Evolutionary conservation across 1,140 invertebrate genomes (phyloP).

Genomic region (Drosophila ercepeae): DNA sequence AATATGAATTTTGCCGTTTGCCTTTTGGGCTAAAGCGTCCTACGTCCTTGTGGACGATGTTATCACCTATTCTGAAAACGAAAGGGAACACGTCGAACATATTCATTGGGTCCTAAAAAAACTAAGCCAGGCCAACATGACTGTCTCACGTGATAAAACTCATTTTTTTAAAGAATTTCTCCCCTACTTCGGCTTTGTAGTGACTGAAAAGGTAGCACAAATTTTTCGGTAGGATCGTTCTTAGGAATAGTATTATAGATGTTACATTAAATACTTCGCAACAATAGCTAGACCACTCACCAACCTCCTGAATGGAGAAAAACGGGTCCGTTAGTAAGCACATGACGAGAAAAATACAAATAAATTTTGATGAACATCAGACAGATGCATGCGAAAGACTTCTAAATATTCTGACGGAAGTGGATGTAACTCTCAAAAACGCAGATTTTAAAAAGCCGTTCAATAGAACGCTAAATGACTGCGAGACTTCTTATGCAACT

Average conservation of each 20-base stretch:
- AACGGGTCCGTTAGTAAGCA: neutral
- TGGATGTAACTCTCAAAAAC: too few species aligned
- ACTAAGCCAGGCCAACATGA: neutral
- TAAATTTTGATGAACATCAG: too few species aligned
- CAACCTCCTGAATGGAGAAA: neutral
- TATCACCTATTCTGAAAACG: neutral
- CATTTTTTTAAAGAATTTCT: neutral
- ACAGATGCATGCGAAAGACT: too few species aligned
- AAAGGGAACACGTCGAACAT: too few species aligned
- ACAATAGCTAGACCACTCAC: neutral
- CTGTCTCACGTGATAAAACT: neutral
- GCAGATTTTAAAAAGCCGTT: too few species aligned
- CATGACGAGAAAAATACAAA: neutral
- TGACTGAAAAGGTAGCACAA: neutral
- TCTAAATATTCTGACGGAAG: too few species aligned
- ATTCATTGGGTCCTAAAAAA: neutral
- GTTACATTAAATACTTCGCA: constrained; percentile 7
- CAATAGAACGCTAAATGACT: too few species aligned
- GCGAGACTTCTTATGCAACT: too few species aligned
- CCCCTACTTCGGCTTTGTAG: neutral
- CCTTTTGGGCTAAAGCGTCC: too few species aligned
- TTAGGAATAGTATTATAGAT: neutral
- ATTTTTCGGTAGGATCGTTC: neutral
- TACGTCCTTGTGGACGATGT: too few species aligned
- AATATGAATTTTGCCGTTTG: too few species aligned